Base-by-base conservation (phyloP, 2,113 vertebrate genomes). In the Hystrix cristata region DNA sequence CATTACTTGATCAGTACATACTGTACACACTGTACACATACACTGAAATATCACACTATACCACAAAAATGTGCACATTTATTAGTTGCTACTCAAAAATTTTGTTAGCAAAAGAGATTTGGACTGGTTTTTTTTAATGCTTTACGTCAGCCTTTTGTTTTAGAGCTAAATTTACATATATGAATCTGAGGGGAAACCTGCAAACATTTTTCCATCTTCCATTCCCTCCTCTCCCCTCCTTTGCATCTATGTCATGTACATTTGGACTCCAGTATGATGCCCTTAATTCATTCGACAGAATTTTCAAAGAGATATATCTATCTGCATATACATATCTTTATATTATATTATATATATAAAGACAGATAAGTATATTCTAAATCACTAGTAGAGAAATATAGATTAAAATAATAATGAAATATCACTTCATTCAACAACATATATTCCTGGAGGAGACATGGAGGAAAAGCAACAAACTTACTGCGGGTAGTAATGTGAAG, bases 381-480 rank as follows among this genome's bases (percentile, higher is more conserved):
- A 85, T 95, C 71, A 81, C 71, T 19, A 62, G 19, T 90, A 76
- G 81, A 79, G 65, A 95, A 91, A 88, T 57, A 21, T 31, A 93
- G 62, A 81, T 85, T 80, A 90, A 95, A 84, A 62, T 72, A 91
- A 95, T 87, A 67, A 88, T 71, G 53, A 96, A 64, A 91, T 53
- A 57, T 76, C 78, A 19, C 29, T 88, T 69, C 51, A 87, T 55
- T 94, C 51, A 93, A 83, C 15, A 92, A 48, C 43, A 14, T 59
- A 29, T 87, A 81, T 88, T 87, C 55, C 87, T 91, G 27, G 82
- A 96, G 83, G 78, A 55, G 21, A 13, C 8, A 34, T 51, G 46
- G 62, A 92, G 55, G 59, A 53, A 96, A 86, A 82, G 62, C 34
- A 95, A 74, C 34, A 53, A 57, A 71, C 69, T 64, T 31, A 81